A percentile compares a stretch with the other conserved stretches of the same genome.
Evolutionary conservation across 2,113 vertebrate genomes (phyloP).

Genomic region (Nanorana parkeri): DNA sequence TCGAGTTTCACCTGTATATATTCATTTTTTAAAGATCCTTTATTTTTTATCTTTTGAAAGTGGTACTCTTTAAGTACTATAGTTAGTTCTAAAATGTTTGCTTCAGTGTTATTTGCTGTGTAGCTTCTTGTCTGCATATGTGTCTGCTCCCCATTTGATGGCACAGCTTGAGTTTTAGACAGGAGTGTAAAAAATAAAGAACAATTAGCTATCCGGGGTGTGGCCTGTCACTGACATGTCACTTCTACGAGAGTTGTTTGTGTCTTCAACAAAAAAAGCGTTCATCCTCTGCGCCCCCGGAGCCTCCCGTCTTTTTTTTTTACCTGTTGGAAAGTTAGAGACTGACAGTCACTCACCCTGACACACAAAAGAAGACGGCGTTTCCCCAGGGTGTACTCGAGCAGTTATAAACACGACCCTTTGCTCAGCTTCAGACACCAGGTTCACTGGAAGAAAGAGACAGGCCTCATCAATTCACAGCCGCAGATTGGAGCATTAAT

Average conservation of each 20-base stretch:
- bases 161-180: not conserved
- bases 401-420: constrained; percentile 93
- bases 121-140: too few relatives aligned
- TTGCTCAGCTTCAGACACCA: constrained; percentile 81
- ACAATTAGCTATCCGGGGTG: not conserved
- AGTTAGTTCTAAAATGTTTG: too few relatives aligned
- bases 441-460: constrained; percentile 75
- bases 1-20: too few relatives aligned
- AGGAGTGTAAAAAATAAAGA: not conserved
- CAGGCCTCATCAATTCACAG: constrained; percentile 58
- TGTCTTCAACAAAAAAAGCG: not conserved
- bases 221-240: not conserved
- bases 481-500: constrained; percentile 36
- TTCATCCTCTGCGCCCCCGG: not conserved
- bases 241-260: not conserved
- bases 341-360: constrained; percentile 83
- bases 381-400: constrained; percentile 96
- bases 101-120: too few relatives aligned
- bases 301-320: constrained; percentile 12
- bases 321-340: constrained; percentile 17
- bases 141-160: too few relatives aligned
- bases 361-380: constrained; percentile 94
- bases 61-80: too few relatives aligned
- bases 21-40: too few relatives aligned
- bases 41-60: too few relatives aligned